These are phyloP conservation scores for Cladopsammia gracilis DNA, from an alignment of 64 coral and sea anemone genomes.

Conservation along the genomic window DNA sequence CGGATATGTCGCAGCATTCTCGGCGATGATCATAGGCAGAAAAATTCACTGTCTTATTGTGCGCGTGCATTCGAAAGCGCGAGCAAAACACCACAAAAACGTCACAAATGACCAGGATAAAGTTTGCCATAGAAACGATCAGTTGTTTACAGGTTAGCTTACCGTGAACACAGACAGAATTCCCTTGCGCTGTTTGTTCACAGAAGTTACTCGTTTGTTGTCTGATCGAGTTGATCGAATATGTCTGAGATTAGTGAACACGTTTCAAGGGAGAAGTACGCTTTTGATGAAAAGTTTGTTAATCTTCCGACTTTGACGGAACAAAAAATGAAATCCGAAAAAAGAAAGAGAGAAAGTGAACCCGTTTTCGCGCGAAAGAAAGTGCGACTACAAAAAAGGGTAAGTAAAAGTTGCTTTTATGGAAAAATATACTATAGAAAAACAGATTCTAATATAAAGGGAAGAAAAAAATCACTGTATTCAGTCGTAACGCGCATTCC, in stretches of 20 bases:
- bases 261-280: neutral
- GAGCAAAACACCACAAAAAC: no score
- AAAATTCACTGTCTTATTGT: no score
- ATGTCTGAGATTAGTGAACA: neutral
- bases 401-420: neutral
- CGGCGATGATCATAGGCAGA: no score
- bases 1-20: no score
- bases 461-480: no score
- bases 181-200: neutral
- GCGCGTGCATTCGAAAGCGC: no score
- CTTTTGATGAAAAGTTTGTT: neutral
- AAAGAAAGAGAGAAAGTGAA: constrained; percentile 1
- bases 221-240: neutral
- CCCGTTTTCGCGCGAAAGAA: neutral
- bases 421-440: neutral
- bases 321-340: neutral
- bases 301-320: neutral
- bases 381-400: neutral
- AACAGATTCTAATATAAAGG: no score
- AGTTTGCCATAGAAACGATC: no score
- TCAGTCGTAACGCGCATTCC: no score
- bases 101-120: no score
- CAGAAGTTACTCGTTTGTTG: neutral
- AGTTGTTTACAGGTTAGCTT: neutral
- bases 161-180: neutral